Conservation (phyloP, 92 coral and sea anemone species). For the Siderastrea radians region DNA sequence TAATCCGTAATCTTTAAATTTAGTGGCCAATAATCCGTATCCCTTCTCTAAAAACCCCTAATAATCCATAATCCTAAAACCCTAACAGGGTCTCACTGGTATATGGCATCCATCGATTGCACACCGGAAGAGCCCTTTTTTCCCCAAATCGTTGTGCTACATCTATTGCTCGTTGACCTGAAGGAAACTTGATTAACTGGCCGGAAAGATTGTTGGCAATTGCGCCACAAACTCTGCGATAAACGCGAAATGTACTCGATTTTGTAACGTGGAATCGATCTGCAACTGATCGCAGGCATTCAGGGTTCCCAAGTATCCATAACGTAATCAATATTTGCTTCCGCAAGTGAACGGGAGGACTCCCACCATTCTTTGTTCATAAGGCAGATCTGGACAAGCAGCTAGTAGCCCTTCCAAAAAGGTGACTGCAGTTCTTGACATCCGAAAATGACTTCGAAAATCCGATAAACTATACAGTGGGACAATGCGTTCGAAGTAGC, state of each 20-base stretch:
- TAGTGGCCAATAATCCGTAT: too few species aligned
- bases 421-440: constrained; percentile 36
- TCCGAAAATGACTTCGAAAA: constrained; percentile 57
- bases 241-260: constrained; percentile 52
- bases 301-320: constrained; percentile 71
- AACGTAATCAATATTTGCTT: constrained; percentile 58
- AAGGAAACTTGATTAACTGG: constrained; percentile 61
- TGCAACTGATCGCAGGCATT: constrained; percentile 59
- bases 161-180: constrained; percentile 43
- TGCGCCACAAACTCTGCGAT: constrained; percentile 55
- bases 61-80: too few species aligned
- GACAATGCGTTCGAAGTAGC: constrained; percentile 44
- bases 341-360: constrained; percentile 40
- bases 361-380: constrained; percentile 29
- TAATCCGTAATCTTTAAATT: too few species aligned
- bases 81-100: too few species aligned
- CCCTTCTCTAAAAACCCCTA: too few species aligned
- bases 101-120: constrained; percentile 50
- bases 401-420: constrained; percentile 44
- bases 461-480: constrained; percentile 31
- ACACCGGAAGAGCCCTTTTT: constrained; percentile 50
- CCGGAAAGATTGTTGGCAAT: constrained; percentile 45
- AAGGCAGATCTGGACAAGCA: constrained; percentile 48
- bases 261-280: constrained; percentile 65
- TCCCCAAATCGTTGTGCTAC: constrained; percentile 28